Percentiles rank a stretch among this genome's conserved stretches.
phyloP scores from a whole-genome alignment of 2,888 invertebrate species.

The Synanthedon vespiformis region DNA sequence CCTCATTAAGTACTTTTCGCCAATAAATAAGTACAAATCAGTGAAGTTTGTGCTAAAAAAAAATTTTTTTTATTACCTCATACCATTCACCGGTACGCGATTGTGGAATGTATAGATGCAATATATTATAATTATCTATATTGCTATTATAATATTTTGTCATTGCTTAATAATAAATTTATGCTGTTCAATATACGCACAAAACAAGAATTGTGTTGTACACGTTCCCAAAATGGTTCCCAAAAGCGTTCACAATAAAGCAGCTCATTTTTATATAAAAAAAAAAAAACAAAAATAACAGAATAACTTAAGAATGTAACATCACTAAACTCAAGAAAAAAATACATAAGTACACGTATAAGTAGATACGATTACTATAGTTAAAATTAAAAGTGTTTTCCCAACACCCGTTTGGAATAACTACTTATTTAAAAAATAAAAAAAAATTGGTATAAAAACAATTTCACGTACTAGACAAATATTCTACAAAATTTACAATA shows the following conservation, averaged over 20 bases:
- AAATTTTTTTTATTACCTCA: no score
- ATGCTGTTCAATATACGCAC: neutral
- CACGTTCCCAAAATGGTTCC: no score
- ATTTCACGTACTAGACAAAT: slow-evolving; percentile 47
- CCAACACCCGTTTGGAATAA: neutral
- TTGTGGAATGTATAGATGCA: neutral
- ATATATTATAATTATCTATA: neutral
- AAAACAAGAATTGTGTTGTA: neutral
- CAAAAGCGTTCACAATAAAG: neutral
- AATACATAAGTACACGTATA: neutral
- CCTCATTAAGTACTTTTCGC: slow-evolving; percentile 4
- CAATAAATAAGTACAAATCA: slow-evolving; percentile 2
- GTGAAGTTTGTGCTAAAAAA: no score
- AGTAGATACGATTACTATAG: neutral
- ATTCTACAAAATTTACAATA: slow-evolving; percentile 57
- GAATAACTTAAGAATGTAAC: neutral
- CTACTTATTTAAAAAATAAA: neutral
- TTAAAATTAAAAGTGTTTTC: neutral
- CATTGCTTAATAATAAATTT: neutral
- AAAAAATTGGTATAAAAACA: slow-evolving; percentile 27
- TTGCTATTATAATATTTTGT: no score
- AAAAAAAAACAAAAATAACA: neutral
- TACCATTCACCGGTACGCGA: neutral
- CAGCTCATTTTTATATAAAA: neutral
- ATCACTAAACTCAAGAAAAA: neutral